A percentile compares a stretch with the other conserved stretches of the same genome.
Conservation (phyloP, 2,797 vertebrate genomes). For the Sebastes goodei region DNA sequence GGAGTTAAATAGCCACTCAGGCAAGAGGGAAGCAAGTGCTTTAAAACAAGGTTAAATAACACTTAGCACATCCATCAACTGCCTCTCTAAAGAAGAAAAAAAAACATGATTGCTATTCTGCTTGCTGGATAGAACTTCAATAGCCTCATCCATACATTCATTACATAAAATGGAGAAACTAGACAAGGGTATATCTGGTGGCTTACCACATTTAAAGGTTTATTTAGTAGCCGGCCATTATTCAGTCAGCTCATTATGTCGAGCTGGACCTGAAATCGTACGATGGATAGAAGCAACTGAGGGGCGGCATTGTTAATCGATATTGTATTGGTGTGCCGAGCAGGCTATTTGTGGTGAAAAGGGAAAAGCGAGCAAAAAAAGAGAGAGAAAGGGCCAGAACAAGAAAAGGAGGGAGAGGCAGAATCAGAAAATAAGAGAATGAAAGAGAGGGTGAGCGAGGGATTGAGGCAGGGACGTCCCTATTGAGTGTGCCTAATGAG, state of each 20-base stretch:
- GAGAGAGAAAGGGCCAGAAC: constrained; percentile 32
- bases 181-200: constrained; percentile 38
- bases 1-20: constrained; percentile 84
- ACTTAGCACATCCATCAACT: constrained; percentile 82
- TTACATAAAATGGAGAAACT: constrained; percentile 50
- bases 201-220: constrained; percentile 64
- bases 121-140: constrained; percentile 58
- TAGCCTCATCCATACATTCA: constrained; percentile 68
- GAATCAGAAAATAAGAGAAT: constrained; percentile 69
- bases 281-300: constrained; percentile 53
- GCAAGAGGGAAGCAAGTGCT: constrained; percentile 79
- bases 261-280: constrained; percentile 50
- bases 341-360: constrained; percentile 62
- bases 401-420: constrained; percentile 36
- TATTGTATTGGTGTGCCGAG: constrained; percentile 61
- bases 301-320: constrained; percentile 68
- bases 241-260: constrained; percentile 66
- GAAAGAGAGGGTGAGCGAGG: constrained; percentile 54
- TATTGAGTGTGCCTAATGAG: constrained; percentile 82
- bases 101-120: constrained; percentile 58
- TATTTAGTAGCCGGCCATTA: constrained; percentile 66
- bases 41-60: constrained; percentile 87
- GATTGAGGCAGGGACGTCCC: constrained; percentile 71
- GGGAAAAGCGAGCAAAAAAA: constrained; percentile 25
- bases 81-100: constrained; percentile 65